phyloP scores from a whole-genome alignment of 2,797 vertebrate species.

The Catamblyrhynchus diadema region DNA sequence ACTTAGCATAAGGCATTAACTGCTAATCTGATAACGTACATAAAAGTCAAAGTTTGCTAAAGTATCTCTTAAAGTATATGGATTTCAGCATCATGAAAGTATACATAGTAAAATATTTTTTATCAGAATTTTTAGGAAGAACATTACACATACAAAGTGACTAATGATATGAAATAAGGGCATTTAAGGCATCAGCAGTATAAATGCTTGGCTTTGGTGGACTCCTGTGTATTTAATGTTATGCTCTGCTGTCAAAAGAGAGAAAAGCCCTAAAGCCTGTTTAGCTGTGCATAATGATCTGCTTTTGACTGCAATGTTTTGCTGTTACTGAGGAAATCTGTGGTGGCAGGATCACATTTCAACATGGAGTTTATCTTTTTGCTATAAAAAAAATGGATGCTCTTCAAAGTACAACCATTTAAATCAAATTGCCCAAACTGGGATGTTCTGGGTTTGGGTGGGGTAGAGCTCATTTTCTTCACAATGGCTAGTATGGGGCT shows the following conservation, averaged over 20 bases:
- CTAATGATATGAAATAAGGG: neutral
- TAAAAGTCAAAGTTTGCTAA: neutral
- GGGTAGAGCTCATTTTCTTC: neutral
- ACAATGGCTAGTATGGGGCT: neutral
- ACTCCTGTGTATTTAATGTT: neutral
- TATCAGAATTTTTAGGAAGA: neutral
- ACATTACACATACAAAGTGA: neutral
- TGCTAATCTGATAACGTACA: neutral
- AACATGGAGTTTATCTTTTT: rapidly evolving
- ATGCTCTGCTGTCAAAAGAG: neutral
- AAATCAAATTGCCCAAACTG: neutral
- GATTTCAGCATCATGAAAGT: neutral
- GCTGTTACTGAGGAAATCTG: neutral
- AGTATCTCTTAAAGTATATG: neutral
- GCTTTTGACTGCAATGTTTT: neutral
- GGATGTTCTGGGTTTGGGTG: neutral
- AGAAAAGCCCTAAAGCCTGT: neutral
- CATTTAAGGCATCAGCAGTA: neutral
- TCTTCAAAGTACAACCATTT: neutral
- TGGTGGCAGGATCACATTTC: neutral
- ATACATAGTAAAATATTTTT: neutral
- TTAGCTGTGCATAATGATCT: neutral
- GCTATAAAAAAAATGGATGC: rapidly evolving
- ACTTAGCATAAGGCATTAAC: neutral
- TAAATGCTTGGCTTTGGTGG: neutral